A percentile compares a stretch with the other conserved stretches of the same genome.
Evolutionary conservation across 2,113 vertebrate species (phyloP).

Genomic region (Rhagologus leucostigma): DNA sequence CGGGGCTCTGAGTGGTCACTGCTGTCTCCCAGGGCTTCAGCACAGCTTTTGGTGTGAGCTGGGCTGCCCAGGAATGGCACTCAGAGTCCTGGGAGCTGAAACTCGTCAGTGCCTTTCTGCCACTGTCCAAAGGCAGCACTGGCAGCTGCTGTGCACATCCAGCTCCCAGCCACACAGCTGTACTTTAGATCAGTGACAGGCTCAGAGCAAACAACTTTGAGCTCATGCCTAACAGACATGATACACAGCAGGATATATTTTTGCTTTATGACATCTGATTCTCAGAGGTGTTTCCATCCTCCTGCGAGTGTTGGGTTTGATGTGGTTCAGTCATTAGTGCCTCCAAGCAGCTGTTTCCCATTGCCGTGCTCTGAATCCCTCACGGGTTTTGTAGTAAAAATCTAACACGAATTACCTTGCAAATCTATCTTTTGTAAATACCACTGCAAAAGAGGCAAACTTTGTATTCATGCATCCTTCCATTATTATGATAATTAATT

Average conservation of each 20-base stretch:
- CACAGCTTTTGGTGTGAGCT: not conserved
- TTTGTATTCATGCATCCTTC: conserved; percentile 46
- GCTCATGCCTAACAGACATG: fast-evolving
- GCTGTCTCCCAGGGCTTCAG: not conserved
- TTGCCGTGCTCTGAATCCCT: not conserved
- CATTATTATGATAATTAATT: conserved; percentile 70
- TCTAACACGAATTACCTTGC: not conserved
- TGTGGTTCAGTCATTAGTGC: not conserved
- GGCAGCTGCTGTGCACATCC: not conserved
- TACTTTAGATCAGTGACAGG: fast-evolving
- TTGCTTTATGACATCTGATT: not conserved
- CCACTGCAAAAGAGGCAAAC: conserved; percentile 23
- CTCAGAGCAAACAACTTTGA: not conserved
- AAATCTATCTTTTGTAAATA: conserved; percentile 66
- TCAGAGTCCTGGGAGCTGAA: fast-evolving
- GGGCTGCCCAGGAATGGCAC: not conserved
- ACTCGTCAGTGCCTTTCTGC: fast-evolving
- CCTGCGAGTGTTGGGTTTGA: not conserved
- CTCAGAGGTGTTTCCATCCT: not conserved
- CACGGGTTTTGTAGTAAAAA: conserved; percentile 30
- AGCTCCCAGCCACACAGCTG: not conserved
- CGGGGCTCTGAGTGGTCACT: not conserved
- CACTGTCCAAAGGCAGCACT: fast-evolving
- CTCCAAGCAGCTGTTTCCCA: not conserved
- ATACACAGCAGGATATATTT: fast-evolving